phyloP scores from a whole-genome alignment of 2,797 vertebrate genomes.

The Malacoctenus gilli region DNA sequence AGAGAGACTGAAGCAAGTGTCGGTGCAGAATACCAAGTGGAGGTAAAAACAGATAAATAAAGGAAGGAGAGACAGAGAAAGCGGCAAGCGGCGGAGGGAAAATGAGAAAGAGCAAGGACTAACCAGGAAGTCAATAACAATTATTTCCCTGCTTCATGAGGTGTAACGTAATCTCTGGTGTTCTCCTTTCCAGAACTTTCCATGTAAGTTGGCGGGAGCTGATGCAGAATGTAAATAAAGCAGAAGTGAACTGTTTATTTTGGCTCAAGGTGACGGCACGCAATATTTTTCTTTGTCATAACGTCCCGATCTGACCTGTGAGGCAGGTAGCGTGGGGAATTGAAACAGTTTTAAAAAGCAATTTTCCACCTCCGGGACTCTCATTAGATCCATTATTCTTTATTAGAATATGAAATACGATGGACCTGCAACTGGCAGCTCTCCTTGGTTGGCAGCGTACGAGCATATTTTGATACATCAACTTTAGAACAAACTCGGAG shows the following conservation, averaged over 20 bases:
- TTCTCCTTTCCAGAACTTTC: conserved; percentile 23
- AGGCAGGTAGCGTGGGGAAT: too few species aligned
- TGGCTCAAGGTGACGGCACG: neutral
- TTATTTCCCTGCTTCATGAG: conserved; percentile 42
- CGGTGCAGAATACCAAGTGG: conserved; percentile 10
- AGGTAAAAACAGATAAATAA: conserved; percentile 13
- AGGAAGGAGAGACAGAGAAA: conserved; percentile 1
- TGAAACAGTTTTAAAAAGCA: too few species aligned
- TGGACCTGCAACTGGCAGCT: too few species aligned
- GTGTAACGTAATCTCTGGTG: conserved; percentile 24
- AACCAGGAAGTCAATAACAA: conserved; percentile 56
- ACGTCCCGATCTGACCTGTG: too few species aligned
- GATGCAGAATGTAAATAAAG: conserved; percentile 28
- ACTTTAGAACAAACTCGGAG: too few species aligned
- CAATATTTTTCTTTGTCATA: neutral
- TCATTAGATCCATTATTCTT: too few species aligned
- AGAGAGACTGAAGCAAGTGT: conserved; percentile 19
- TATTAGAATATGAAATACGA: too few species aligned
- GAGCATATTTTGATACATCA: too few species aligned
- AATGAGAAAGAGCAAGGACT: conserved; percentile 34
- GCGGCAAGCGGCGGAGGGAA: conserved; percentile 13
- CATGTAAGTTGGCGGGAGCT: conserved; percentile 5
- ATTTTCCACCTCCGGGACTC: too few species aligned
- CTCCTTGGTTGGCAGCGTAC: too few species aligned
- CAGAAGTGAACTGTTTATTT: conserved; percentile 5